Conservation (phyloP, 2,113 vertebrate genomes). For the Gavia stellata region DNA sequence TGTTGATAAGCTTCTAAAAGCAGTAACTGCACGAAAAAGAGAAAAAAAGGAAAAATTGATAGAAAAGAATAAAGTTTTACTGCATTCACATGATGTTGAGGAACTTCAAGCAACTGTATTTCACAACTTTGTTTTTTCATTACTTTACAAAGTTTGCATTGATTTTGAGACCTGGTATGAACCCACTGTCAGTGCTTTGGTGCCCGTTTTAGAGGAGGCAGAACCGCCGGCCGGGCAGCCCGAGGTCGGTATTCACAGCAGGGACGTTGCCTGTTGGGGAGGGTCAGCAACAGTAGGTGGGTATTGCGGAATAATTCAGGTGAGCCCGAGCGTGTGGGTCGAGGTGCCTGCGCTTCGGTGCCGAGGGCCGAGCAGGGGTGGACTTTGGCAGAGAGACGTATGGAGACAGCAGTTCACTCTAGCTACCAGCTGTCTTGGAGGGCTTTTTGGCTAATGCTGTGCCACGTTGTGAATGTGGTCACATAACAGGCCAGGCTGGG, state of each 20-base stretch:
- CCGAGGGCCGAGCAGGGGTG: neutral
- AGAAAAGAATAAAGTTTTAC: neutral
- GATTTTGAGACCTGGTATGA: neutral
- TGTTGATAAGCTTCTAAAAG: constrained; percentile 23
- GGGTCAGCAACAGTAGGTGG: neutral
- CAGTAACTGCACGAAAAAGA: neutral
- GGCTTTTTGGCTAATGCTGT: neutral
- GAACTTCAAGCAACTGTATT: neutral
- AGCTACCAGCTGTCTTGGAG: neutral
- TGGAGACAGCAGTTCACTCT: neutral
- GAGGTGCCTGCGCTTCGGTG: accelerated
- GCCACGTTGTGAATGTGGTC: neutral
- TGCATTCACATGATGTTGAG: neutral
- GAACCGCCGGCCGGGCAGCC: neutral
- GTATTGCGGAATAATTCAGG: neutral
- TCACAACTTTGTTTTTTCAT: accelerated
- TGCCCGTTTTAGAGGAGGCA: neutral
- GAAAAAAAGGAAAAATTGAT: neutral
- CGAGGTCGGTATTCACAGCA: accelerated
- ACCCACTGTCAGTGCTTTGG: neutral
- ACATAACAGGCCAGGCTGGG: neutral
- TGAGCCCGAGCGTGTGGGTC: accelerated
- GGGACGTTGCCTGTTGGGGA: accelerated
- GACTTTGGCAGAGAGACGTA: neutral
- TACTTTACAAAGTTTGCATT: neutral